Conservation (phyloP, 2,113 vertebrate genomes). For the Sceloporus tristichus region DNA sequence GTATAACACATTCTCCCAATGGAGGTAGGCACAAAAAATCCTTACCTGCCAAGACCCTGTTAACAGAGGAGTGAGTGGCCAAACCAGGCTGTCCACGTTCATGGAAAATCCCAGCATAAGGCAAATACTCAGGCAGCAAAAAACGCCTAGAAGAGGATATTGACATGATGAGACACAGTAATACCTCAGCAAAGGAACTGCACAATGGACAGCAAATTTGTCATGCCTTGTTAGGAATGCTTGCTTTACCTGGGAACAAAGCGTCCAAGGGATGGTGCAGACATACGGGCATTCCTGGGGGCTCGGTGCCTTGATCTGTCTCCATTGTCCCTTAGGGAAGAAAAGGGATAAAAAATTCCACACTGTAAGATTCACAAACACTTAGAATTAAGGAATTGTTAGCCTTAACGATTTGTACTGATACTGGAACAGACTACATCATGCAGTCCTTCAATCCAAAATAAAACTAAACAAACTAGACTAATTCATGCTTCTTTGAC, state of each 20-base stretch:
- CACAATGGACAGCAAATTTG: conserved; percentile 8
- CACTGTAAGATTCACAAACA: neutral
- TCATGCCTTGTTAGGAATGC: neutral
- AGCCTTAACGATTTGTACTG: no score
- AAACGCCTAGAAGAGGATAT: conserved; percentile 85
- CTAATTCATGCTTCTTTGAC: no score
- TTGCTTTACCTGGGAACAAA: conserved; percentile 92
- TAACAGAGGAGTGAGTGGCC: conserved; percentile 98
- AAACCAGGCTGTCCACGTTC: conserved; percentile 96
- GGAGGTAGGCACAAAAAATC: neutral
- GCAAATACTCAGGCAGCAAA: conserved; percentile 96
- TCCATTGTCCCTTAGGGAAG: conserved; percentile 87
- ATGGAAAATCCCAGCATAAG: conserved; percentile 98
- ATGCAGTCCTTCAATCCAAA: no score
- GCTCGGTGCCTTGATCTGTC: conserved; percentile 94
- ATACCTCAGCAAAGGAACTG: conserved; percentile 9
- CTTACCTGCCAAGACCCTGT: conserved; percentile 95
- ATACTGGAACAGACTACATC: no score
- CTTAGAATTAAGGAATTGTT: neutral
- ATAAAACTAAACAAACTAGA: no score
- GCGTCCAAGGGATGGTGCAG: conserved; percentile 94
- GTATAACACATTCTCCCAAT: neutral
- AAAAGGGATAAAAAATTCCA: conserved; percentile 27
- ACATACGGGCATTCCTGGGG: conserved; percentile 95
- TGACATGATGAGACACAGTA: conserved; percentile 47